Conservation (phyloP, 2,113 vertebrate species). For the Saguinus imperator region DNA sequence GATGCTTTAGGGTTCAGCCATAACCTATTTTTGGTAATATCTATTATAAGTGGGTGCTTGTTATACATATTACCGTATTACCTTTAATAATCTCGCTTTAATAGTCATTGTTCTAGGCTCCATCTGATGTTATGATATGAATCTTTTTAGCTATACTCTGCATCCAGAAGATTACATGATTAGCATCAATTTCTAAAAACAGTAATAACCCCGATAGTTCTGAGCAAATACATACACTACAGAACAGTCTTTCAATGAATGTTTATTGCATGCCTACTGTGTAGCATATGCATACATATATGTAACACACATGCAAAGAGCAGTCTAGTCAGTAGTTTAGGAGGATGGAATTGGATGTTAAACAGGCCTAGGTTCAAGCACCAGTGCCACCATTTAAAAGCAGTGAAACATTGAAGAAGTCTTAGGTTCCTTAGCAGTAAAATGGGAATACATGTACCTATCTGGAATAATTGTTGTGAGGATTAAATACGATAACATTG, state of each 20-base stretch:
- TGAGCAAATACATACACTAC: not conserved
- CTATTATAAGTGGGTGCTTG: too few relatives aligned
- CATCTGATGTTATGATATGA: not conserved
- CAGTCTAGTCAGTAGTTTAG: not conserved
- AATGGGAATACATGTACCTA: not conserved
- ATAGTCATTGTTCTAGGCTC: not conserved
- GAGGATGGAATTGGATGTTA: not conserved
- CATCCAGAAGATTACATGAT: not conserved
- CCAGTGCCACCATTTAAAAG: not conserved
- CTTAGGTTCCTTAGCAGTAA: not conserved
- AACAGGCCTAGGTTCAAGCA: not conserved
- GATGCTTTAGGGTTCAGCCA: not conserved
- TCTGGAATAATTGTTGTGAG: not conserved
- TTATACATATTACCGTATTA: too few relatives aligned
- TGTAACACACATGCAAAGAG: not conserved
- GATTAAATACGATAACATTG: not conserved
- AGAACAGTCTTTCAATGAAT: not conserved
- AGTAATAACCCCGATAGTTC: not conserved
- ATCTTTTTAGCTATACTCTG: not conserved
- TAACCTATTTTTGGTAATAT: too few relatives aligned
- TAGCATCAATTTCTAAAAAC: not conserved
- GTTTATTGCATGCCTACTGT: not conserved
- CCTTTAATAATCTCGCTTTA: not conserved
- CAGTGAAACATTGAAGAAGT: not conserved
- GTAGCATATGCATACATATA: not conserved